Percentiles rank a stretch among this genome's conserved stretches.
phyloP scores from a whole-genome alignment of 2,797 vertebrate genomes.

The Trematomus bernacchii region DNA sequence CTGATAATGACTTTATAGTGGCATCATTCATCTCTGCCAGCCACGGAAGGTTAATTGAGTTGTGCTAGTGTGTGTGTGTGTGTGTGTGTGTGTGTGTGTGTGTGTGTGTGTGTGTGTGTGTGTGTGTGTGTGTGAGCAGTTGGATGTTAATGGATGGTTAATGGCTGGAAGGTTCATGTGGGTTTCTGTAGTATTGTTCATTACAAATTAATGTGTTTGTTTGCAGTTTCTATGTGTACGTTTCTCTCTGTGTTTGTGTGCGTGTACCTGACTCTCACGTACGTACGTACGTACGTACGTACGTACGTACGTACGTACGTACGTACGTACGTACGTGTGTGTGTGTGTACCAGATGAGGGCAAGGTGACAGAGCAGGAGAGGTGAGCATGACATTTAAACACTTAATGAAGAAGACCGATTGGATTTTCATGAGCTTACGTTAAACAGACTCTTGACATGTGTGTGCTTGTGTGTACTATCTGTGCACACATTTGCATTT shows the following conservation, averaged over 20 bases:
- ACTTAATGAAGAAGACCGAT: conserved; percentile 50
- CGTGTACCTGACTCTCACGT: neutral
- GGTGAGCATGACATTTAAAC: conserved; percentile 62
- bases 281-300: too few species aligned
- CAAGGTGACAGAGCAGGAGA: neutral
- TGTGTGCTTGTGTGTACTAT: neutral
- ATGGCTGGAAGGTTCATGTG: neutral
- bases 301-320: too few species aligned
- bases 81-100: conserved; percentile 13
- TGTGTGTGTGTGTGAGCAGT: neutral
- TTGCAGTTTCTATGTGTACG: neutral
- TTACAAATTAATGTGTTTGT: neutral
- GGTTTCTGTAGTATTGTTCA: neutral
- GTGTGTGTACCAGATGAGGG: neutral
- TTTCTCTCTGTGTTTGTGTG: neutral
- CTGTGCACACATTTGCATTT: neutral
- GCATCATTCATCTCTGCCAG: conserved; percentile 66
- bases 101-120: neutral
- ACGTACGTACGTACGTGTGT: too few species aligned
- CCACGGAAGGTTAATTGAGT: conserved; percentile 66
- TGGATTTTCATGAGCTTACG: conserved; percentile 50
- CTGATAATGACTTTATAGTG: conserved; percentile 59
- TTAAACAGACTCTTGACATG: neutral
- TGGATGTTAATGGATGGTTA: conserved; percentile 5
- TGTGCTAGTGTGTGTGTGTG: conserved; percentile 9